Conservation (phyloP, 1,140 invertebrate genomes). For the Drosophila trapezifrons region DNA sequence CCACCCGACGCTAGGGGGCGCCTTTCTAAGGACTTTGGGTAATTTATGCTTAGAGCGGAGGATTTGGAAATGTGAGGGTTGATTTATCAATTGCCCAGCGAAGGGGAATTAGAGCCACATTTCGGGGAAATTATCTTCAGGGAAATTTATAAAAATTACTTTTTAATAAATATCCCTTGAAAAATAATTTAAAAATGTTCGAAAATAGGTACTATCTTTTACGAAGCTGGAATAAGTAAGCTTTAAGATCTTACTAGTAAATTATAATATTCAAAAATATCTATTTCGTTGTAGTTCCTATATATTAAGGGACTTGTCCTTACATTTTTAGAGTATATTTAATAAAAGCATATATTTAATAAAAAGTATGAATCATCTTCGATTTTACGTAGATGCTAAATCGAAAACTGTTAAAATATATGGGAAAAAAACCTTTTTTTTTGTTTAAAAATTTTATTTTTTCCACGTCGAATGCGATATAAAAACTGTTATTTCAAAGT, state of each 20-base stretch:
- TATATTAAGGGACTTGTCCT: no score
- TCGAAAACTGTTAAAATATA: background rate
- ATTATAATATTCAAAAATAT: no score
- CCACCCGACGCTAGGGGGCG: constrained; percentile 66
- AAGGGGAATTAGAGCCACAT: constrained; percentile 12
- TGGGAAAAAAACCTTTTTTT: no score
- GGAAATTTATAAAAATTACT: background rate
- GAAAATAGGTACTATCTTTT: no score
- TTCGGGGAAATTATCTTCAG: constrained; percentile 34
- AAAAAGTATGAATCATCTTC: no score
- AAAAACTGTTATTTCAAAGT: background rate
- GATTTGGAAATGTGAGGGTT: background rate
- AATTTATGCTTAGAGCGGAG: constrained; percentile 1
- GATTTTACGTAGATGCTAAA: background rate
- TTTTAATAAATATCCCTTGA: background rate
- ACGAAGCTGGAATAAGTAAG: no score
- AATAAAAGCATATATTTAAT: no score
- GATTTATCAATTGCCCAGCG: background rate
- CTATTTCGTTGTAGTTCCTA: no score
- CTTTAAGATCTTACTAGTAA: no score
- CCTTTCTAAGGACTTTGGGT: constrained; percentile 8
- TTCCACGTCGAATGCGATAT: background rate
- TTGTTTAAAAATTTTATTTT: background rate
- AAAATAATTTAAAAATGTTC: no score
- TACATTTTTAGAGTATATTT: no score